Evolutionary conservation across 2,113 vertebrate species (phyloP).

Genomic region (Junco hyemalis): DNA sequence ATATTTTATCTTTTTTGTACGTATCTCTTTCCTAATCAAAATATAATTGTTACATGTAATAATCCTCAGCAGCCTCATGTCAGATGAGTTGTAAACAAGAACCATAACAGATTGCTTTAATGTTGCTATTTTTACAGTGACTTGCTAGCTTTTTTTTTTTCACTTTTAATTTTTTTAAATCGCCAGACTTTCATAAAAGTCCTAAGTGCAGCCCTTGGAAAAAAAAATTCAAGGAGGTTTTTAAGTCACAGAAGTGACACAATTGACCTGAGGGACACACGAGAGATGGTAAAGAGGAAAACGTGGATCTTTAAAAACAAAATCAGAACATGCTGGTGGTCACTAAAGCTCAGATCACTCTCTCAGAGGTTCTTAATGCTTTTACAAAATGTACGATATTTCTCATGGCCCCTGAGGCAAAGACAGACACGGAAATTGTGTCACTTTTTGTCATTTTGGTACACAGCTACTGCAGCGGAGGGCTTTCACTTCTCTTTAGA

Average conservation of each 20-base stretch:
- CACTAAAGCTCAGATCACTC: not conserved
- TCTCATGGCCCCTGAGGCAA: not conserved
- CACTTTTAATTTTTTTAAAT: not conserved
- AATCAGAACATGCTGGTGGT: not conserved
- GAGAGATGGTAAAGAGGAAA: not conserved
- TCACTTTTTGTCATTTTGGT: not conserved
- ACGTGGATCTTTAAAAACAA: not conserved
- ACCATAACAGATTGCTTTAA: slow-evolving; percentile 49
- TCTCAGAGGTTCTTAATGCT: not conserved
- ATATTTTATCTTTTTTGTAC: slow-evolving; percentile 5
- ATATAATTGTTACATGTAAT: slow-evolving; percentile 56
- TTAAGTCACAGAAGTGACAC: not conserved
- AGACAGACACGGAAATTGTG: not conserved
- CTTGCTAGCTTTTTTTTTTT: not conserved
- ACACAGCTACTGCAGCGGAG: not conserved
- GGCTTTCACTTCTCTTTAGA: not conserved
- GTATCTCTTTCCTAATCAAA: slow-evolving; percentile 41
- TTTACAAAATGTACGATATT: not conserved
- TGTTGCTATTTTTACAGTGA: slow-evolving; percentile 39
- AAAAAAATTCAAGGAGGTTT: not conserved
- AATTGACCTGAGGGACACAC: not conserved
- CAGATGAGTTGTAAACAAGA: slow-evolving; percentile 44
- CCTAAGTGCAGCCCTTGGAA: not conserved
- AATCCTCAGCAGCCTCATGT: slow-evolving; percentile 17
- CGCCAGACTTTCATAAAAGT: not conserved